Conservation (phyloP, 2,888 invertebrate species). For the Auanema sp. region DNA sequence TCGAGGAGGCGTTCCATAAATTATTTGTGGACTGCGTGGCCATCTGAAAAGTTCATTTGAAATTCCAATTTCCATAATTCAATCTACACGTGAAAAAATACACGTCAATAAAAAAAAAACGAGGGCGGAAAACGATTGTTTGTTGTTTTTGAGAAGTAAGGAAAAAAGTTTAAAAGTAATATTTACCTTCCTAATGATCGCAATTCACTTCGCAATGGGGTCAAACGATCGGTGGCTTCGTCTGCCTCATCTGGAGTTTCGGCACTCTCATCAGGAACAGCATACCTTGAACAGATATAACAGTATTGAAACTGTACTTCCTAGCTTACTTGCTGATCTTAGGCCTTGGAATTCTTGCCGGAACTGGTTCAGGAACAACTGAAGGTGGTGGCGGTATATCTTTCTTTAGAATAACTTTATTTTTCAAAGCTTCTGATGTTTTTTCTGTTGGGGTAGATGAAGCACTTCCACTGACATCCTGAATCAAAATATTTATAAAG, state of each 20-base stretch:
- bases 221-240: slow-evolving; percentile 52
- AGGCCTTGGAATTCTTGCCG: slow-evolving; percentile 62
- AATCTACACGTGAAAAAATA: neutral
- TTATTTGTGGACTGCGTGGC: slow-evolving; percentile 18
- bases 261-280: slow-evolving; percentile 31
- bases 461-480: neutral
- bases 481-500: slow-evolving; percentile 5
- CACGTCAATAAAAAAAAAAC: neutral
- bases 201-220: slow-evolving; percentile 47
- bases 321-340: slow-evolving; percentile 52
- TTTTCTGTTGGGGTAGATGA: slow-evolving; percentile 32
- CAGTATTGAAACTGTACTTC: neutral
- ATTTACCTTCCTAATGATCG: slow-evolving; percentile 21
- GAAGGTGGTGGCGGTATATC: slow-evolving; percentile 21
- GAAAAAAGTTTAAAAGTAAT: neutral
- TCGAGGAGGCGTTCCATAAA: slow-evolving; percentile 6
- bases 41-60: slow-evolving; percentile 18
- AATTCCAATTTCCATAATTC: neutral
- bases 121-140: neutral
- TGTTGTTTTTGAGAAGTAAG: neutral
- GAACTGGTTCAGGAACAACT: slow-evolving; percentile 54
- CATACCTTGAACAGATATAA: slow-evolving; percentile 15
- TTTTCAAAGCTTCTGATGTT: slow-evolving; percentile 49
- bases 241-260: slow-evolving; percentile 52
- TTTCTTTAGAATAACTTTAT: slow-evolving; percentile 58